Evolutionary conservation across 2,888 invertebrate genomes (phyloP).

Genomic region (Bursaphelenchus okinawaensis): DNA sequence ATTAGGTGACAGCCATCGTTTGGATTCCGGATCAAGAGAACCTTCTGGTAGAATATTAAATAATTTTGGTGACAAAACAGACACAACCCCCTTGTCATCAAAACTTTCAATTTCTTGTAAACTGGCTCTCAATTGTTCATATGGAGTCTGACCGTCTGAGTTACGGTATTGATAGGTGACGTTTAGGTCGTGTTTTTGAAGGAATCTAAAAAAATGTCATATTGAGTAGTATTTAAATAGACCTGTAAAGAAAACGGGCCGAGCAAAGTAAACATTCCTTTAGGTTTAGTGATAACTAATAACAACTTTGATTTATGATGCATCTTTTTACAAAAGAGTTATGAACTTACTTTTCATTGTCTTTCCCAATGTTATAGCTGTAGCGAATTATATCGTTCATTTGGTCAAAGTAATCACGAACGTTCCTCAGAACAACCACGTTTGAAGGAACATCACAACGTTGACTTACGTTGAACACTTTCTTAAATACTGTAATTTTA

Average conservation of each 20-base stretch:
- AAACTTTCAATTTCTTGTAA: not conserved
- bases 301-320: too few relatives aligned
- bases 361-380: not conserved
- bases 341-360: not conserved
- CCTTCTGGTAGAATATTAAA: constrained; percentile 4
- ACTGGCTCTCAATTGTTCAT: not conserved
- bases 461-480: not conserved
- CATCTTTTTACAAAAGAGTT: too few relatives aligned
- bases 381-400: constrained; percentile 9
- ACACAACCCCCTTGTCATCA: not conserved
- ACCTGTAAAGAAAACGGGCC: too few relatives aligned
- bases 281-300: too few relatives aligned
- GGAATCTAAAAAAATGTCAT: not conserved
- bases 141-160: not conserved
- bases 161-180: not conserved
- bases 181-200: not conserved
- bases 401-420: constrained; percentile 2
- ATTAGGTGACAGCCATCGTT: not conserved
- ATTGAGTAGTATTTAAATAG: not conserved
- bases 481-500: too few relatives aligned
- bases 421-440: constrained; percentile 4
- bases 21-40: not conserved
- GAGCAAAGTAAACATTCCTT: too few relatives aligned
- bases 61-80: constrained; percentile 3
- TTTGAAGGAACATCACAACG: not conserved